These are phyloP conservation scores for Oophaga sylvatica DNA, from an alignment of 2,797 vertebrate species.

Conservation along the genomic window DNA sequence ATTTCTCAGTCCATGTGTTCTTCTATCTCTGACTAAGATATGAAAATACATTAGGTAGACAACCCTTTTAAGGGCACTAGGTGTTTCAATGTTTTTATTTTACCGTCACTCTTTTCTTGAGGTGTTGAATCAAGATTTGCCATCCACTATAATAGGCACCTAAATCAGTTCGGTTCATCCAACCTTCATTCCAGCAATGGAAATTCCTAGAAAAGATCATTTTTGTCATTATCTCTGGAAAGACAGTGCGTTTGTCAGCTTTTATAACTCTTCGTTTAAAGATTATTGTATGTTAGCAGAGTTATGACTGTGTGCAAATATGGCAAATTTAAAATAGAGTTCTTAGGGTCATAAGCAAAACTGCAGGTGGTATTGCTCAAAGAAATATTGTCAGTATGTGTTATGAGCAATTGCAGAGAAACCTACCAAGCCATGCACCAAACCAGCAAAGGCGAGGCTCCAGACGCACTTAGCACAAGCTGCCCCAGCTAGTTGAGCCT, in stretches of 20 bases:
- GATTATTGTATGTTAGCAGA: background rate
- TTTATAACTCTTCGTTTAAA: background rate
- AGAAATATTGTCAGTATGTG: too few relatives aligned
- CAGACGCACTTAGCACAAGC: too few relatives aligned
- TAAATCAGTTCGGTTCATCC: conserved; percentile 79
- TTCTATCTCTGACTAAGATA: background rate
- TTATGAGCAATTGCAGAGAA: too few relatives aligned
- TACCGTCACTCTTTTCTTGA: conserved; percentile 82
- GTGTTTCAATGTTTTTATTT: background rate
- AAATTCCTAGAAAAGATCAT: conserved; percentile 75
- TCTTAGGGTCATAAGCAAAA: background rate
- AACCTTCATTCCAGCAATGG: conserved; percentile 83
- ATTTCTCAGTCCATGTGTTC: background rate
- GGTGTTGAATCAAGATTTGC: conserved; percentile 84
- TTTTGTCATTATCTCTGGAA: background rate
- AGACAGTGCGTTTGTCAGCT: background rate
- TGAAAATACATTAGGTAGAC: background rate
- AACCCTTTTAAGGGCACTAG: background rate
- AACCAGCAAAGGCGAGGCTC: too few relatives aligned
- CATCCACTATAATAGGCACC: conserved; percentile 76
- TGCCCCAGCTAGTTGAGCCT: too few relatives aligned
- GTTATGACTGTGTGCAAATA: background rate
- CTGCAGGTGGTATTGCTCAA: too few relatives aligned
- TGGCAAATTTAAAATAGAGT: background rate
- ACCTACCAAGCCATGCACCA: too few relatives aligned